A percentile compares a stretch with the other conserved stretches of the same genome.
phyloP scores from a whole-genome alignment of 2,113 vertebrate genomes.

The Plotosus lineatus region DNA sequence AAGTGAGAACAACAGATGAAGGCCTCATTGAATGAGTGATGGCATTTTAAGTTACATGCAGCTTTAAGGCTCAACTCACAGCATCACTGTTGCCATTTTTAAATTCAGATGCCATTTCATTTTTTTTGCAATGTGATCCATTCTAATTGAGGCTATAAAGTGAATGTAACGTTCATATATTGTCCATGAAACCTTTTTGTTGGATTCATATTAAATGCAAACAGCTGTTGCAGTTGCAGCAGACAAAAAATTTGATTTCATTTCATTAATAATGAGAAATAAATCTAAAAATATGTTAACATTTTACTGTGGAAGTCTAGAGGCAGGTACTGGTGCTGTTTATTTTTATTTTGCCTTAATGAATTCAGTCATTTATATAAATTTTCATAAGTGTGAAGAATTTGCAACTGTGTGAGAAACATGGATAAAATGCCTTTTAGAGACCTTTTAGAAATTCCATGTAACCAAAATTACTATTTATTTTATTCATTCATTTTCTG shows the following conservation, averaged over 20 bases:
- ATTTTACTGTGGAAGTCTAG: not conserved
- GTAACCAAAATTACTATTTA: not conserved
- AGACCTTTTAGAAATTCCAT: not conserved
- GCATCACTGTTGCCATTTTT: constrained; percentile 18
- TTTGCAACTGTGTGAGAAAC: not conserved
- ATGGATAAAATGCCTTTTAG: not conserved
- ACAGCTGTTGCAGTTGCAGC: not conserved
- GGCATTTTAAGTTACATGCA: constrained; percentile 11
- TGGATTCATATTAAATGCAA: not conserved
- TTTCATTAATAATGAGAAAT: not conserved
- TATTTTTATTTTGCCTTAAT: not conserved
- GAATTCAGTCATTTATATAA: not conserved
- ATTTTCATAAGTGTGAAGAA: not conserved
- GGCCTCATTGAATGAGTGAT: constrained; percentile 45
- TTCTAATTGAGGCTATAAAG: not conserved
- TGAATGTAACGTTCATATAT: constrained; percentile 1
- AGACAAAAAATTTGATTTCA: not conserved
- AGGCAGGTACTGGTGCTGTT: not conserved
- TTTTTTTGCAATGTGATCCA: not conserved
- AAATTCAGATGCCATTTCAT: not conserved
- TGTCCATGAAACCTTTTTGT: not conserved
- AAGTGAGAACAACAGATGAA: constrained; percentile 38
- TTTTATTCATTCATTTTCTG: no score
- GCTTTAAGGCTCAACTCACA: constrained; percentile 19
- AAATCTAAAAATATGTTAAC: not conserved